A percentile compares a stretch with the other conserved stretches of the same genome.
phyloP scores from a whole-genome alignment of 2,888 invertebrate species.

The Oligia latruncula region DNA sequence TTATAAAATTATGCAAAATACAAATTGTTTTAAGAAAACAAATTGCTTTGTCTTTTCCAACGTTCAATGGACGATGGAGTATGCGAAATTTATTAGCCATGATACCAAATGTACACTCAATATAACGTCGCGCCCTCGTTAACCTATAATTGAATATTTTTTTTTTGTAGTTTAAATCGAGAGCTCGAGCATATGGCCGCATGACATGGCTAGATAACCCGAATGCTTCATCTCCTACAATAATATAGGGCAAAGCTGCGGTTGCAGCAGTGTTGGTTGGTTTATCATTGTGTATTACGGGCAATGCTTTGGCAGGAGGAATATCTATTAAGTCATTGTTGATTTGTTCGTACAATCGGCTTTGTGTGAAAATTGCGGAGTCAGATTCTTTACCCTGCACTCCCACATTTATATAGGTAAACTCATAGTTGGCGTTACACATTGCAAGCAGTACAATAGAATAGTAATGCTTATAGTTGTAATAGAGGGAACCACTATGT shows the following conservation, averaged over 20 bases:
- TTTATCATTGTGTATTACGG: constrained; percentile 50
- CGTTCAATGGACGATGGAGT: constrained; percentile 58
- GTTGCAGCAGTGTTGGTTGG: constrained; percentile 56
- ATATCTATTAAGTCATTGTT: constrained; percentile 58
- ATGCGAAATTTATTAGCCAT: constrained; percentile 60
- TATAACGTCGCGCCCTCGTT: constrained; percentile 57
- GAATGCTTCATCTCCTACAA: constrained; percentile 51
- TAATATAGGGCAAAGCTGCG: constrained; percentile 44
- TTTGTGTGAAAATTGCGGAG: constrained; percentile 61
- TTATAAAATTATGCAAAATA: constrained; percentile 49
- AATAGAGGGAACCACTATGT: constrained; percentile 60
- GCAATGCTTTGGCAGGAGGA: constrained; percentile 53
- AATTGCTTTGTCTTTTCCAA: constrained; percentile 49
- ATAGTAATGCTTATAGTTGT: constrained; percentile 62
- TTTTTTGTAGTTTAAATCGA: constrained; percentile 54
- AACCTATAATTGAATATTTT: constrained; percentile 55
- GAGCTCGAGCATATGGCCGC: constrained; percentile 63
- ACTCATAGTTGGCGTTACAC: constrained; percentile 60
- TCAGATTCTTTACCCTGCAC: constrained; percentile 59
- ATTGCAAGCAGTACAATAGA: constrained; percentile 58
- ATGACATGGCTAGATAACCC: constrained; percentile 54
- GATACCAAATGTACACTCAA: constrained; percentile 56
- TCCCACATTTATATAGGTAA: constrained; percentile 59
- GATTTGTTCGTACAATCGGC: constrained; percentile 50
- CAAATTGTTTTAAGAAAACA: constrained; percentile 49